Conservation (phyloP, 2,888 invertebrate species). For the Ophion slaviceki region DNA sequence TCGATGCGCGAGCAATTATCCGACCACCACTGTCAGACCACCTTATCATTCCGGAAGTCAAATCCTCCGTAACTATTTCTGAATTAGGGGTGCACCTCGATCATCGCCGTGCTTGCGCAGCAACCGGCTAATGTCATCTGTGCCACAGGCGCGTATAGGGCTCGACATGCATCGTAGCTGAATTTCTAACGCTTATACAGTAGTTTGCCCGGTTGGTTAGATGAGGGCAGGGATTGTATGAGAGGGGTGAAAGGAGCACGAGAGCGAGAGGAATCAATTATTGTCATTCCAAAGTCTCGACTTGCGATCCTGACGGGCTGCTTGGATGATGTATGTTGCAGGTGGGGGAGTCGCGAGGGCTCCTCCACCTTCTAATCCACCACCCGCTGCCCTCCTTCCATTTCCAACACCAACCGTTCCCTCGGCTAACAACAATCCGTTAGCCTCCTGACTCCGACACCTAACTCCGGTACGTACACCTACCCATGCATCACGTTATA, state of each 20-base stretch:
- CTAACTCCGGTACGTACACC: slow-evolving; percentile 54
- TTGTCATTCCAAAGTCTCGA: slow-evolving; percentile 79
- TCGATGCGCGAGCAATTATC: slow-evolving; percentile 58
- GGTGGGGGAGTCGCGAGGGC: slow-evolving; percentile 67
- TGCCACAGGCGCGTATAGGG: background rate
- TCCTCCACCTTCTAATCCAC: slow-evolving; percentile 15
- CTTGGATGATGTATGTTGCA: slow-evolving; percentile 79
- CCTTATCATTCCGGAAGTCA: slow-evolving; percentile 30
- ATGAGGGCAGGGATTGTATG: background rate
- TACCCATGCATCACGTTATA: slow-evolving; percentile 11
- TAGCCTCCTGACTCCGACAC: slow-evolving; percentile 71
- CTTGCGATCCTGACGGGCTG: slow-evolving; percentile 80
- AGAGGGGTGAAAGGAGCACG: slow-evolving; percentile 36
- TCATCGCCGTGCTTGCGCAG: slow-evolving; percentile 21
- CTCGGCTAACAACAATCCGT: slow-evolving; percentile 79
- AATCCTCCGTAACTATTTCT: slow-evolving; percentile 33
- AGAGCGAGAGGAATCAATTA: slow-evolving; percentile 80
- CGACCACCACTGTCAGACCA: slow-evolving; percentile 38
- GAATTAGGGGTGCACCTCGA: slow-evolving; percentile 32
- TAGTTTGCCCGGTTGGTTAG: slow-evolving; percentile 29
- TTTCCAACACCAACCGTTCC: slow-evolving; percentile 34
- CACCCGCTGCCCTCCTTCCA: background rate
- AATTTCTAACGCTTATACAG: slow-evolving; percentile 50
- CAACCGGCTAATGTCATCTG: slow-evolving; percentile 26
- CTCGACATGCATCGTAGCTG: slow-evolving; percentile 39